Evolutionary conservation across 2,113 vertebrate species (phyloP).

Genomic region (Psilopogon haemacephalus): DNA sequence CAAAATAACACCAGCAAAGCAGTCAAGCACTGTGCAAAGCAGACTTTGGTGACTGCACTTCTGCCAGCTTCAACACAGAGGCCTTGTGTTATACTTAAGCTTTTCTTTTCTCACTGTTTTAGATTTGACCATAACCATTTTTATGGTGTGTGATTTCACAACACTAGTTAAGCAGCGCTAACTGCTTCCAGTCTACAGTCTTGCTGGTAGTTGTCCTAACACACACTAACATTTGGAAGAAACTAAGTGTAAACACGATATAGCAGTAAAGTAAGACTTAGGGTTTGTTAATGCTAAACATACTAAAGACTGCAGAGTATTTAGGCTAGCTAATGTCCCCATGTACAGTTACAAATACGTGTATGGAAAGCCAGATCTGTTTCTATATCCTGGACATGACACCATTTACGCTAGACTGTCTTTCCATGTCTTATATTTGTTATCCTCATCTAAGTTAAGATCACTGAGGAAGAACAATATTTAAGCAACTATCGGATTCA

Average conservation of each 20-base stretch:
- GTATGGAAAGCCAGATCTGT: conserved; percentile 21
- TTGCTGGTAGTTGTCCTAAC: background rate
- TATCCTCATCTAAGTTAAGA: background rate
- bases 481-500: background rate
- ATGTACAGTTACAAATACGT: conserved; percentile 30
- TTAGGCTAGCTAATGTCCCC: conserved; percentile 9
- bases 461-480: background rate
- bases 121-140: conserved; percentile 28
- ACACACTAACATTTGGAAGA: conserved; percentile 26
- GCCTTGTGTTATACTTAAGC: background rate
- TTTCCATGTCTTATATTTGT: conserved; percentile 2
- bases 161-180: background rate
- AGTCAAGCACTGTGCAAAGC: background rate
- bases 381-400: background rate
- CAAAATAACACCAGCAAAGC: conserved; percentile 3
- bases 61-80: background rate
- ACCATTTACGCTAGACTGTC: background rate
- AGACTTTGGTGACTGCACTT: background rate
- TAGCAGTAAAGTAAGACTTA: conserved; percentile 38
- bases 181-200: conserved; percentile 12
- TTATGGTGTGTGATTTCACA: background rate
- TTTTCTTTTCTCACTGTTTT: conserved; percentile 3
- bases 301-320: conserved; percentile 20
- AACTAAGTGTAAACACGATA: conserved; percentile 20
- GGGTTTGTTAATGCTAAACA: conserved; percentile 62